Evolutionary conservation across 35 echinoderm and acorn worm species (phyloP), one percentile per base, ranked within the genome.

Genomic region (Strongylocentrotus purpuratus): DNA sequence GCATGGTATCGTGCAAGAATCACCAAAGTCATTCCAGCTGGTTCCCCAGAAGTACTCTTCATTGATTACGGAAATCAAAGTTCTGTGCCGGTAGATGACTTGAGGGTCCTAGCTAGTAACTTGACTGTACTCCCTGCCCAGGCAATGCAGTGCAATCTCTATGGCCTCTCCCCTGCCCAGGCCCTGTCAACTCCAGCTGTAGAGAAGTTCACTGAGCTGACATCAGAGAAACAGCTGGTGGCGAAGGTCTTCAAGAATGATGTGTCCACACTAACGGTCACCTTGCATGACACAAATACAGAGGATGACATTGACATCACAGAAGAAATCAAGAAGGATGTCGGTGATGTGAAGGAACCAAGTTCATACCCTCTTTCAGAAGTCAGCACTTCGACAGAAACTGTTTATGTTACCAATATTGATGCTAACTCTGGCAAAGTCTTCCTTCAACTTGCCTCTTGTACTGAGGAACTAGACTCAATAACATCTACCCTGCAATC

Each of bases 11-110:
- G 98, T 20, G 96, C 96, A n/a, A 95, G 88, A 61, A 95, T 99
- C 86, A 85, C 96, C 32, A 96, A 94, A 78, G 89, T 48, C 15
- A 31, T 65, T 17, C 78, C 89, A 31, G 45, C 85, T 48, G 48
- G 25, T 18, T 55, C 95, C 60, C 46, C 96, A 7, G 93, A 96
- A 47, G 95, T 97, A 9, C 50, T 93, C 33, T 99, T 97, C 94
- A 87, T 99, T 25, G 98, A 99, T 58, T 99, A 97, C 95, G 98
- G 98, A 46, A 97, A 99, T 86, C 59, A 28, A 18, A 97, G 97
- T 90, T 78, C 70, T 25, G 46, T 99, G 6, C 28, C 87, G 13
- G 22, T 50, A 28, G 88, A 86, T 31, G 94, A 92, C 9, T 18
- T 99, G 28, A 71, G 94, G 20, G 78, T 31, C 17, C 90, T 97